These are phyloP conservation scores for Calcarius lapponicus DNA, from an alignment of 2,797 vertebrate genomes.

Conservation along the genomic window DNA sequence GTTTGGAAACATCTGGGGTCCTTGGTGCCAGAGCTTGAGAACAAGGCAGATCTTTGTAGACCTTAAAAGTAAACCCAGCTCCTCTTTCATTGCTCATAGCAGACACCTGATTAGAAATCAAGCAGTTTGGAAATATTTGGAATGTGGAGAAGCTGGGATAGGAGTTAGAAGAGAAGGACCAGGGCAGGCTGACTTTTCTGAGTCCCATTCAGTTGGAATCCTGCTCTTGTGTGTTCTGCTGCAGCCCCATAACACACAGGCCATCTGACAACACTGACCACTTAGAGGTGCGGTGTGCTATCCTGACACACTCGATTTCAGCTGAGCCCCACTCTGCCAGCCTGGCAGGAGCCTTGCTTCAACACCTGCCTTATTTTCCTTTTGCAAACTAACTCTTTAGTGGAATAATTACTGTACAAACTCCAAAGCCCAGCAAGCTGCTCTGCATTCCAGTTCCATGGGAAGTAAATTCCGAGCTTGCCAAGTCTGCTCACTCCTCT, in stretches of 20 bases:
- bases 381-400: conserved; percentile 11
- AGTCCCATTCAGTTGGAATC: background rate
- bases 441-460: background rate
- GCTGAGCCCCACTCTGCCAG: background rate
- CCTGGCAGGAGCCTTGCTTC: background rate
- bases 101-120: background rate
- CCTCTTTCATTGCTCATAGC: background rate
- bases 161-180: background rate
- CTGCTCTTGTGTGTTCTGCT: background rate
- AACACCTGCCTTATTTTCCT: background rate
- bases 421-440: background rate
- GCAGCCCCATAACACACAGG: background rate
- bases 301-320: background rate
- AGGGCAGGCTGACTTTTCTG: background rate
- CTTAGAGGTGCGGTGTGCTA: background rate
- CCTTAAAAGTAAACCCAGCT: background rate
- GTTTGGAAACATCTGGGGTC: background rate
- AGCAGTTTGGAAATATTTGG: background rate
- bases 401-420: background rate
- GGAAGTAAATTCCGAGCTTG: conserved; percentile 36
- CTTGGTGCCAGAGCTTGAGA: background rate
- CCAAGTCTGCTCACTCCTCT: background rate
- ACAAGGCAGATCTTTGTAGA: background rate
- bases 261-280: background rate
- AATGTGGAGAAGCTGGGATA: background rate